Percentiles rank a stretch among this genome's conserved stretches.
phyloP scores from a whole-genome alignment of 2,113 vertebrate species.

The Chaenocephalus aceratus region DNA sequence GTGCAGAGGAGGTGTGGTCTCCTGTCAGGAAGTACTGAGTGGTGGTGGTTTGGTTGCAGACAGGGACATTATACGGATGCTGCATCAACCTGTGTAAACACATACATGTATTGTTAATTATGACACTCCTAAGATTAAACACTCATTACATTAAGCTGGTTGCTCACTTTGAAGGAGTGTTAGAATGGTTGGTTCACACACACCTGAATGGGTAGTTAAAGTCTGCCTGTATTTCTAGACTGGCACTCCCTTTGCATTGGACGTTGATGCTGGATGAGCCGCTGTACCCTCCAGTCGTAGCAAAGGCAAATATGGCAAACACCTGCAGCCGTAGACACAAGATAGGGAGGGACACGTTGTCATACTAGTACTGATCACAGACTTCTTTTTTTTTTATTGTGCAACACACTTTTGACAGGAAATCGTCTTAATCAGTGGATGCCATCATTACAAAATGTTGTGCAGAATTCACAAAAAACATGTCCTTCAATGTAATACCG shows the following conservation, averaged over 20 bases:
- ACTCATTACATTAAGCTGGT: background rate
- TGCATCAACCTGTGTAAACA: slow-evolving; percentile 83
- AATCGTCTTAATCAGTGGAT: slow-evolving; percentile 11
- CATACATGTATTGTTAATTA: background rate
- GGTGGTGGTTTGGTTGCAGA: slow-evolving; percentile 67
- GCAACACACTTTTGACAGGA: slow-evolving; percentile 40
- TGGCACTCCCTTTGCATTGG: slow-evolving; percentile 67
- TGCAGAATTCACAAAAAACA: background rate
- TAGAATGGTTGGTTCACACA: background rate
- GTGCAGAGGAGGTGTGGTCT: slow-evolving; percentile 89
- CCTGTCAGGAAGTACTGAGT: slow-evolving; percentile 81
- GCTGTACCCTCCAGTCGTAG: slow-evolving; percentile 90
- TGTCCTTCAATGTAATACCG: background rate
- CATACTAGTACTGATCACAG: background rate
- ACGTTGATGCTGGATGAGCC: slow-evolving; percentile 86
- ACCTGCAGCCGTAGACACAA: slow-evolving; percentile 79
- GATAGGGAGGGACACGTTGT: background rate
- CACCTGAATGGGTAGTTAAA: slow-evolving; percentile 97
- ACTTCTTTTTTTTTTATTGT: slow-evolving; percentile 31
- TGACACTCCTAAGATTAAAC: background rate
- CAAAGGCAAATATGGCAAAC: slow-evolving; percentile 96
- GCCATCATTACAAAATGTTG: background rate
- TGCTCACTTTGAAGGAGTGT: background rate
- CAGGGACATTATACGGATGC: slow-evolving; percentile 82
- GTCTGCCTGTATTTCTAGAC: slow-evolving; percentile 73